Evolutionary conservation across 2,113 vertebrate species (phyloP).

Genomic region (Acinonyx jubatus): DNA sequence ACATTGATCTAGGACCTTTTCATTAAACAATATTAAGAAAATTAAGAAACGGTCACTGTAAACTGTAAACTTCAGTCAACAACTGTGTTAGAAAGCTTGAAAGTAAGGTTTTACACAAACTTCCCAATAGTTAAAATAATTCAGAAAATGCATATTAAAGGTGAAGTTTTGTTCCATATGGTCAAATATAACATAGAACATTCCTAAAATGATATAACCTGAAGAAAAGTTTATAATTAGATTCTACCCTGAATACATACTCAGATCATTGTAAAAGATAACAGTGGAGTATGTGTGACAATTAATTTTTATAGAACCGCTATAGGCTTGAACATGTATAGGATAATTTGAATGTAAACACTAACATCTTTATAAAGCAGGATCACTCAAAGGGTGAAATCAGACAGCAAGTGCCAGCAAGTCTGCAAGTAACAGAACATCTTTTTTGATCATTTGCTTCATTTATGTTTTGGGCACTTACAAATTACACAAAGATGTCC

Average conservation of each 20-base stretch:
- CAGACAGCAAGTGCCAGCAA: conserved; percentile 73
- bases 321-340: conserved; percentile 67
- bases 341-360: conserved; percentile 77
- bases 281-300: conserved; percentile 31
- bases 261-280: neutral
- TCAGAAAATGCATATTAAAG: conserved; percentile 49
- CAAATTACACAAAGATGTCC: conserved; percentile 26
- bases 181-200: conserved; percentile 42
- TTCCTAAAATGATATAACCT: neutral
- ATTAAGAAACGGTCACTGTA: conserved; percentile 27
- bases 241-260: conserved; percentile 21
- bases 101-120: conserved; percentile 72
- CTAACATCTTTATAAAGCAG: conserved; percentile 68
- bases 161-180: conserved; percentile 44
- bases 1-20: neutral
- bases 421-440: conserved; percentile 74
- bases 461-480: conserved; percentile 37
- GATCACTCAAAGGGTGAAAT: conserved; percentile 70
- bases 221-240: conserved; percentile 52
- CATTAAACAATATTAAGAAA: neutral
- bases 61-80: conserved; percentile 58
- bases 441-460: conserved; percentile 67
- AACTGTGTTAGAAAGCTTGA: conserved; percentile 66
- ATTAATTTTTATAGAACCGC: conserved; percentile 64
- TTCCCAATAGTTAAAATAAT: conserved; percentile 53